Evolutionary conservation across 2,797 vertebrate species (phyloP).

Genomic region (Pangasius sanitwongsei): DNA sequence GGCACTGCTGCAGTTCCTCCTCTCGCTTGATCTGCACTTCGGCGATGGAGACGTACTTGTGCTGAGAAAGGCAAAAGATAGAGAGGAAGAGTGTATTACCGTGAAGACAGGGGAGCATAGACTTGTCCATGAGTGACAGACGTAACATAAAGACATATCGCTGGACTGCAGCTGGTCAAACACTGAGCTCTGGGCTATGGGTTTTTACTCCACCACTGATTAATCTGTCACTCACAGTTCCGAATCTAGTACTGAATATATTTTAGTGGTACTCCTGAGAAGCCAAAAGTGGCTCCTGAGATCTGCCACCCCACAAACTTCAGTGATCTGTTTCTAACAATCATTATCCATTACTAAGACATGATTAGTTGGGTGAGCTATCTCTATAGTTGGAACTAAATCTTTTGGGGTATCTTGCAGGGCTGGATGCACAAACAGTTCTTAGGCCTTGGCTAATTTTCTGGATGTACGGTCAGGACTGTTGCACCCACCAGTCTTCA

Average conservation of each 20-base stretch:
- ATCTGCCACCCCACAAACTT: not conserved
- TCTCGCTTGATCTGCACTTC: slow-evolving; percentile 93
- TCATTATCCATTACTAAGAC: not conserved
- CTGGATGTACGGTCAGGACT: not conserved
- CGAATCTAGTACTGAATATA: not conserved
- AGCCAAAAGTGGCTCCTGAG: not conserved
- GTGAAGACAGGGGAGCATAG: slow-evolving; percentile 24
- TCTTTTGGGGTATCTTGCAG: not conserved
- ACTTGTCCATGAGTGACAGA: not conserved
- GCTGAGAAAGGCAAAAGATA: slow-evolving; percentile 69
- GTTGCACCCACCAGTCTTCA: not conserved
- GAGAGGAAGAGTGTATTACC: slow-evolving; percentile 31
- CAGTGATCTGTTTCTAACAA: not conserved
- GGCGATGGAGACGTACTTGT: slow-evolving; percentile 92
- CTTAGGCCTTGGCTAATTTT: not conserved
- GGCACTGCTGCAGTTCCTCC: slow-evolving; percentile 91
- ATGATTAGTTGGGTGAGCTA: not conserved
- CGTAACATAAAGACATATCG: not conserved
- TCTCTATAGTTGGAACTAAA: not conserved
- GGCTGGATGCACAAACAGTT: not conserved
- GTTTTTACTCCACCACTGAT: not conserved
- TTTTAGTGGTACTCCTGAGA: not conserved
- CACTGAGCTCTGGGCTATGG: not conserved
- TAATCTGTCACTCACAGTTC: not conserved
- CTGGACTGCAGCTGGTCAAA: not conserved